phyloP scores from a whole-genome alignment of 2,113 vertebrate species.

The Laticauda laticaudata region DNA sequence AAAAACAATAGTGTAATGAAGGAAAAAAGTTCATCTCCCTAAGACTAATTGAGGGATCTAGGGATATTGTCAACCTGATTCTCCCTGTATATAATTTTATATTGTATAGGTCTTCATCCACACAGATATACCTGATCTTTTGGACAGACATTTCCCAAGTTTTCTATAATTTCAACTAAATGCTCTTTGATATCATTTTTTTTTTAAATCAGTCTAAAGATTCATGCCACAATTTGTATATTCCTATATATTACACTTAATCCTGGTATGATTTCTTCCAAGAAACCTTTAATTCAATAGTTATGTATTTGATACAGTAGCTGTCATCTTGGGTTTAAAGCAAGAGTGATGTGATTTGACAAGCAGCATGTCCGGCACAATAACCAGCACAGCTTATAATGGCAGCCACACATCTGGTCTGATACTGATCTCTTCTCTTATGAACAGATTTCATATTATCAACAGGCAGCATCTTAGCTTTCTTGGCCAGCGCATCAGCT shows the following conservation, averaged over 20 bases:
- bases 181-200: not conserved
- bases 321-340: slow-evolving; percentile 50
- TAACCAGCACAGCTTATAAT: slow-evolving; percentile 41
- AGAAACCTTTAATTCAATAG: slow-evolving; percentile 51
- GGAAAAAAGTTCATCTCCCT: no score
- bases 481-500: not conserved
- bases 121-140: not conserved
- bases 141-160: not conserved
- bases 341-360: slow-evolving; percentile 46
- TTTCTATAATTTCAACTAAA: not conserved
- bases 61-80: not conserved
- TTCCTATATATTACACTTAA: slow-evolving; percentile 41
- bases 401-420: slow-evolving; percentile 41
- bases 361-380: slow-evolving; percentile 30
- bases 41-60: no score
- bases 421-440: slow-evolving; percentile 31
- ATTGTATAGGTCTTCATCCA: not conserved
- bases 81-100: not conserved
- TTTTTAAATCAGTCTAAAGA: slow-evolving; percentile 12
- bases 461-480: not conserved
- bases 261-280: slow-evolving; percentile 51
- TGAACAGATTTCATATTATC: slow-evolving; percentile 42
- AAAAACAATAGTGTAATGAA: not conserved
- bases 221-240: not conserved
- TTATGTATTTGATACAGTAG: slow-evolving; percentile 49